Evolutionary conservation across 2,113 vertebrate genomes (phyloP).

Genomic region (Oncorhynchus keta): DNA sequence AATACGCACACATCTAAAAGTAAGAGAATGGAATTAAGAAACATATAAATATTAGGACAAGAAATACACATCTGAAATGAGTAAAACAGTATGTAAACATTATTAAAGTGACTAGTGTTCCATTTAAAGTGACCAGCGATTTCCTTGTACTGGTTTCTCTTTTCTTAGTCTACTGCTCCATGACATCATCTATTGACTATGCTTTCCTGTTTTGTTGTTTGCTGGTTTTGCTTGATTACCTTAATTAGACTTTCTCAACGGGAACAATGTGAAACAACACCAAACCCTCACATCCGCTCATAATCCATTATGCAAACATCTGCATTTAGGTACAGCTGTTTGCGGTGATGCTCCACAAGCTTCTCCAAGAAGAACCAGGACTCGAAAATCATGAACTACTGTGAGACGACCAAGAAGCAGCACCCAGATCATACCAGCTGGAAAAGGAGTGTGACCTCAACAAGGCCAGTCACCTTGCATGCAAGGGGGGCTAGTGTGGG

Average conservation of each 20-base stretch:
- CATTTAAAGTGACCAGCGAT: too few relatives aligned
- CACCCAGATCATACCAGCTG: constrained; percentile 88
- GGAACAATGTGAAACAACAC: too few relatives aligned
- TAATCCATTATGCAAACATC: too few relatives aligned
- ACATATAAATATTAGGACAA: too few relatives aligned
- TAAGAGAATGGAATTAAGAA: too few relatives aligned
- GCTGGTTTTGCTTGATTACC: neutral
- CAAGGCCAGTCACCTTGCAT: neutral
- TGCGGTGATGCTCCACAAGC: constrained; percentile 86
- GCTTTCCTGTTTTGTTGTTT: neutral
- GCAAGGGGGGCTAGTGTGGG: neutral
- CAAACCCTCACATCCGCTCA: too few relatives aligned
- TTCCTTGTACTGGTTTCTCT: too few relatives aligned
- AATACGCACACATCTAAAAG: too few relatives aligned
- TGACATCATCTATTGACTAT: neutral
- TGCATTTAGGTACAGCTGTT: constrained; percentile 64
- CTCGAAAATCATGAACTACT: constrained; percentile 83
- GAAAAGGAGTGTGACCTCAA: constrained; percentile 78
- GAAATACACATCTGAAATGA: too few relatives aligned
- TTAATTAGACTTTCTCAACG: neutral
- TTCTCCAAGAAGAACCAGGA: constrained; percentile 84
- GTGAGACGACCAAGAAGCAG: constrained; percentile 88
- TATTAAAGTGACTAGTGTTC: too few relatives aligned
- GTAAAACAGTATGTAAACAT: too few relatives aligned
- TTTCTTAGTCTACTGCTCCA: neutral